Conservation (phyloP, 2,113 vertebrate genomes). For the Pseudorhombus dupliciocellatus region DNA sequence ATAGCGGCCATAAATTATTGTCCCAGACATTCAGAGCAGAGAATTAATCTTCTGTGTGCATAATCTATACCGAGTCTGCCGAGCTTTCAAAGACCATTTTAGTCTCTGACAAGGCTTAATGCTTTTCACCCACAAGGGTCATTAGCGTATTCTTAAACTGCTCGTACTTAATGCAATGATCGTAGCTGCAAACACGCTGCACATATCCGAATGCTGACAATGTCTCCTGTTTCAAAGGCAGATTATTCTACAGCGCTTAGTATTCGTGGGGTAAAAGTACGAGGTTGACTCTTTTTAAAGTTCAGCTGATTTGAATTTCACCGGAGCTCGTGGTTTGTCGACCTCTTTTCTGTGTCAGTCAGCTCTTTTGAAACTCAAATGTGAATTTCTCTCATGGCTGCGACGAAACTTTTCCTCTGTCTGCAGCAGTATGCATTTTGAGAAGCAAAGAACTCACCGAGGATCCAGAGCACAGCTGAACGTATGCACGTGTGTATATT, state of each 20-base stretch:
- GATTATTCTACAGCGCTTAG: background rate
- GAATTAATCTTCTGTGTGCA: conserved; percentile 20
- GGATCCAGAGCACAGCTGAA: background rate
- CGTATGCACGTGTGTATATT: background rate
- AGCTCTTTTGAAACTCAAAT: conserved; percentile 20
- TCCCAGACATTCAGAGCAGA: conserved; percentile 4
- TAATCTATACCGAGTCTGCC: conserved; percentile 17
- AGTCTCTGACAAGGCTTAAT: conserved; percentile 18
- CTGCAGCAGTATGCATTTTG: background rate
- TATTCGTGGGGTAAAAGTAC: background rate
- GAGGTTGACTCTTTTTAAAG: background rate
- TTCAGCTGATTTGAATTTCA: conserved; percentile 15
- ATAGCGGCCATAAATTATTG: conserved; percentile 30
- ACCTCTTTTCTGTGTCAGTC: conserved; percentile 4
- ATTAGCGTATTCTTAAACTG: conserved; percentile 19
- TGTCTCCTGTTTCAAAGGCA: background rate
- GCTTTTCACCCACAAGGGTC: conserved; percentile 7
- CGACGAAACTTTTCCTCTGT: background rate
- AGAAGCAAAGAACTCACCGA: background rate
- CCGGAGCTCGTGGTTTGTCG: background rate
- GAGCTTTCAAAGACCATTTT: conserved; percentile 27
- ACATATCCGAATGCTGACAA: background rate
- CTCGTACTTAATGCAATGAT: background rate
- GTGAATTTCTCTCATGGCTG: background rate
- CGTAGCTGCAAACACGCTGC: background rate